These are phyloP conservation scores for Akabosia matsudoensis DNA, from an alignment of 1,140 invertebrate species.

Conservation along the genomic window DNA sequence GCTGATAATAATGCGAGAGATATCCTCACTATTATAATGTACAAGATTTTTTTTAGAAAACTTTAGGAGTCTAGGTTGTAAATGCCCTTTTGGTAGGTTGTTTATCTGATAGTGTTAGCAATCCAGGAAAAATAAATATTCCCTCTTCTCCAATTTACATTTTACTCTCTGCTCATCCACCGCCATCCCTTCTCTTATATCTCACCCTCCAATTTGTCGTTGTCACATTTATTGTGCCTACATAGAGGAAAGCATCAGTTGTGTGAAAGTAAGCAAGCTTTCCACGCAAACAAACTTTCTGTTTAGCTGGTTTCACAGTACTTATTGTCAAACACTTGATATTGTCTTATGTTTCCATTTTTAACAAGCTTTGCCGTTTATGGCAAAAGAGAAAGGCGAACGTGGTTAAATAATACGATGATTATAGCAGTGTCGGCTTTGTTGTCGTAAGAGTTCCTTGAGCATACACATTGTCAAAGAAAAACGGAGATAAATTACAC, in stretches of 20 bases:
- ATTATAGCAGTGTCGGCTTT: background rate
- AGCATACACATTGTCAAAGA: background rate
- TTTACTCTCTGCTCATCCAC: background rate
- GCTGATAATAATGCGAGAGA: background rate
- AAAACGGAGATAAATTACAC: background rate
- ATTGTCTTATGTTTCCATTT: no score
- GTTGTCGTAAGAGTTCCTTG: background rate
- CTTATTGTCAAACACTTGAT: no score
- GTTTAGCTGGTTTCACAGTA: no score
- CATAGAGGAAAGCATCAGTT: background rate
- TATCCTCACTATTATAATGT: background rate
- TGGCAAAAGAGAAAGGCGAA: no score
- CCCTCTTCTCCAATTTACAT: background rate
- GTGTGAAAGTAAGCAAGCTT: background rate
- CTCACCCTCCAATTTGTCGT: slow-evolving; percentile 15
- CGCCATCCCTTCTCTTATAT: background rate
- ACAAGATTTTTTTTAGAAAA: background rate
- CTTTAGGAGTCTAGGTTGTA: background rate
- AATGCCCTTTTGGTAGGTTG: background rate
- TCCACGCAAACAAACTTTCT: no score
- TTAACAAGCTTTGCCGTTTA: no score
- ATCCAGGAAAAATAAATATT: background rate
- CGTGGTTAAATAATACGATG: background rate
- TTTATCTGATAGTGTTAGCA: background rate
- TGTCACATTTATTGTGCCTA: background rate